A percentile compares a stretch with the other conserved stretches of the same genome.
These are phyloP conservation scores for Drosophila funebris DNA, from an alignment of 1,140 invertebrate genomes.

Conservation along the genomic window DNA sequence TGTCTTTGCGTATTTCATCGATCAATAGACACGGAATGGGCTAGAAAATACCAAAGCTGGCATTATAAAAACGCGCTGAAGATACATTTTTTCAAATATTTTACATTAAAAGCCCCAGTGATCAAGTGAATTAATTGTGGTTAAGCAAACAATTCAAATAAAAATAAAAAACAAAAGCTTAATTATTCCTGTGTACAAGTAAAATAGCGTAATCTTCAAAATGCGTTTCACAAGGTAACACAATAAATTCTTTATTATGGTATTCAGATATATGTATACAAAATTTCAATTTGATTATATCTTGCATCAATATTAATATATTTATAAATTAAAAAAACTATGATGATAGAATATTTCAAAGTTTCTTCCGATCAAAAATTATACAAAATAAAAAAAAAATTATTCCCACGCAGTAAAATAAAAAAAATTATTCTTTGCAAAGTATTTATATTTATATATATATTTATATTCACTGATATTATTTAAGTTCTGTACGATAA, in stretches of 20 bases:
- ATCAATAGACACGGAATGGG: conserved; percentile 4
- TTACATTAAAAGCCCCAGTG: conserved; percentile 30
- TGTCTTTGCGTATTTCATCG: not conserved
- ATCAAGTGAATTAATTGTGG: conserved; percentile 10
- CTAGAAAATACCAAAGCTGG: conserved; percentile 48
- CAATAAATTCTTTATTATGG: not conserved
- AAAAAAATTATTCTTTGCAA: too few species aligned
- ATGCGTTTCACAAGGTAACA: conserved; percentile 72
- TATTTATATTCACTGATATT: too few species aligned
- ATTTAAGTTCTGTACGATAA: too few species aligned
- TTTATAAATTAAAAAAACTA: not conserved
- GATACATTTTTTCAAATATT: conserved; percentile 53
- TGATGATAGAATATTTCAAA: too few species aligned
- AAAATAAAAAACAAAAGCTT: not conserved
- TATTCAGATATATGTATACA: not conserved
- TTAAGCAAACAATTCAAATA: not conserved
- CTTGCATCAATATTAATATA: not conserved
- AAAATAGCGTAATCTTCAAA: conserved; percentile 16
- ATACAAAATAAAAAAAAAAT: too few species aligned
- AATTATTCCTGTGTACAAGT: not conserved
- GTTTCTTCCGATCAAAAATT: too few species aligned
- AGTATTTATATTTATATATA: too few species aligned
- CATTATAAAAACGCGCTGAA: conserved; percentile 52
- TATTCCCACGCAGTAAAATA: too few species aligned
- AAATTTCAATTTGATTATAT: not conserved